Percentiles rank a stretch among this genome's conserved stretches.
phyloP scores from a whole-genome alignment of 2,888 invertebrate genomes.

The Nasonia oneida region DNA sequence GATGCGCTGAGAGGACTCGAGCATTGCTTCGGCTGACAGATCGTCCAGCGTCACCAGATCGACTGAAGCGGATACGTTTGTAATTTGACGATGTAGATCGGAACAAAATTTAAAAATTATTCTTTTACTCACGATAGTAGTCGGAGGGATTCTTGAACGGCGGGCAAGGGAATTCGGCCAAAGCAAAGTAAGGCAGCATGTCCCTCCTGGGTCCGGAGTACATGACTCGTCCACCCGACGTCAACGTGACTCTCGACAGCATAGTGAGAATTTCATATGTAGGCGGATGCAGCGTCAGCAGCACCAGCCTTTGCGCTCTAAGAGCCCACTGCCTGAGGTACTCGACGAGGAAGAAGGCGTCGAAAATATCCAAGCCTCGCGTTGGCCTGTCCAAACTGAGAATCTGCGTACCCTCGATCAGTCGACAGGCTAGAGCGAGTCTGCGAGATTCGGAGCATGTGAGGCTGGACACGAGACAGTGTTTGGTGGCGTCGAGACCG shows the following conservation, averaged over 20 bases:
- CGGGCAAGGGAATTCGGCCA: conserved; percentile 95
- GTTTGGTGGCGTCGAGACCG: conserved; percentile 93
- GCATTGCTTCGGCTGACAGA: conserved; percentile 95
- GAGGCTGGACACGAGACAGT: conserved; percentile 91
- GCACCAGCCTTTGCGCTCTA: conserved; percentile 86
- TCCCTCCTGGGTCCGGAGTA: conserved; percentile 94
- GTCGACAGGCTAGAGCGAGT: conserved; percentile 93
- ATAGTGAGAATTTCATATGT: conserved; percentile 97
- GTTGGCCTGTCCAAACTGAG: conserved; percentile 94
- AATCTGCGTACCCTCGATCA: conserved; percentile 92
- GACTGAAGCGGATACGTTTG: conserved; percentile 81
- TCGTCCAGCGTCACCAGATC: conserved; percentile 96
- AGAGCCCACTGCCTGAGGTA: conserved; percentile 95
- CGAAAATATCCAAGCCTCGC: conserved; percentile 95
- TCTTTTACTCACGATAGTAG: conserved; percentile 90
- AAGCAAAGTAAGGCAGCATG: conserved; percentile 94
- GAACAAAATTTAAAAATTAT: not conserved
- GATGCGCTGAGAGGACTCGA: conserved; percentile 96
- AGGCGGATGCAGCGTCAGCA: conserved; percentile 95
- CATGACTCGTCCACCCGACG: conserved; percentile 95
- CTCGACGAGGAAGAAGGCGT: conserved; percentile 96
- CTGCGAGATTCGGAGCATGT: conserved; percentile 94
- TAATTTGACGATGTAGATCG: not conserved
- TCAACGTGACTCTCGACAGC: conserved; percentile 91
- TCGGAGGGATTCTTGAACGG: conserved; percentile 98